Evolutionary conservation across 2,113 vertebrate species (phyloP), one percentile per base, ranked within the genome.

Genomic region (Pseudolaguvia tuberculata): DNA sequence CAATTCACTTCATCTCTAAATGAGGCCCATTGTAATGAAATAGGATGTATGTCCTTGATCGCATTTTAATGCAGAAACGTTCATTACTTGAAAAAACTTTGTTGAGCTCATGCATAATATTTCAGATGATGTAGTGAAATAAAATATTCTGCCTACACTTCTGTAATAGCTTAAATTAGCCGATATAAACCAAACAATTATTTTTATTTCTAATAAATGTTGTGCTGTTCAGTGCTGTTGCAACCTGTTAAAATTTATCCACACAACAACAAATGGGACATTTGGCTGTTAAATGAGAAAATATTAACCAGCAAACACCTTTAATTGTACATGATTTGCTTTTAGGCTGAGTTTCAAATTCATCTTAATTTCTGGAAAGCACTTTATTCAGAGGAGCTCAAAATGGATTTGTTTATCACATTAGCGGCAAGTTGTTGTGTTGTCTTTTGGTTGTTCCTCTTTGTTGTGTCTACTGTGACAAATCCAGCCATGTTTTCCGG

Each of bases 351-450:
- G 23, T 61, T 62, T 48, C 48, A 21, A 53, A 77, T 62, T 70
- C 47, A 39, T 77, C 75, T 55, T 62, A 62, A 77, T 62, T 50
- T 77, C 18, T 47, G 17, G 57, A 52, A 70, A 62, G 75, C 57
- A 55, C 21, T 55, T 39, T 23, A 75, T 3, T 11, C 5, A 1
- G 7, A 31, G 17, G 8, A 13, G 13, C 53, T 75, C 31, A 57
- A 48, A 73, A 78, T 72, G 42, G 72, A 81, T 72, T 57, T 74
- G 73, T 78, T 78, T 78, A 78, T 73, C 67, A 77, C 55, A 61
- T 59, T 63, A 50, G 61, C 39, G 53, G 52, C 48, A 77, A 59
- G 39, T 65, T 52, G 63, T 51, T 67, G 72, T 73, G 74, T 73
- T 68, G 39, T 73, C 51, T 73, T 51, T 47, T 57, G 63, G 61